Percentiles rank a stretch among this genome's conserved stretches.
Evolutionary conservation across 2,113 vertebrate species (phyloP).

Genomic region (Dipodomys merriami): DNA sequence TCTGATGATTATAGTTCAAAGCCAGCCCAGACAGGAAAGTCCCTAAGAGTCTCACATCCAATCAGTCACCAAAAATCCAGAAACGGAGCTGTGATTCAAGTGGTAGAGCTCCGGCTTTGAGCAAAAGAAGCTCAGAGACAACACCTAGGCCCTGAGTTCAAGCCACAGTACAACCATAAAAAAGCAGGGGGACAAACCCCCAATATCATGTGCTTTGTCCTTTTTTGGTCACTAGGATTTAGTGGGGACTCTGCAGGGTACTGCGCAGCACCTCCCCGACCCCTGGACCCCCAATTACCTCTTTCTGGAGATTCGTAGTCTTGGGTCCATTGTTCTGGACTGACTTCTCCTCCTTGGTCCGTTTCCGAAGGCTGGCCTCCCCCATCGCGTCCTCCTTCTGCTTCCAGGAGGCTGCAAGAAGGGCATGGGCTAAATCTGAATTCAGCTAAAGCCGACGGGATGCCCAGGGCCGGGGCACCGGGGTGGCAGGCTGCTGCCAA

Average conservation of each 20-base stretch:
- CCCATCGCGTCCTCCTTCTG: conserved; percentile 76
- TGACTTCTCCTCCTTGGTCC: conserved; percentile 78
- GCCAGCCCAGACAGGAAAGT: no score
- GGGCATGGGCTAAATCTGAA: neutral
- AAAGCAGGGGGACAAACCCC: no score
- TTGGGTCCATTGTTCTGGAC: conserved; percentile 66
- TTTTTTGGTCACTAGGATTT: no score
- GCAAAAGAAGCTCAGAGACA: no score
- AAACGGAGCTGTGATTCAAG: no score
- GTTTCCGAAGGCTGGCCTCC: conserved; percentile 72
- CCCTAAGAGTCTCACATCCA: no score
- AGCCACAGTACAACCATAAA: no score
- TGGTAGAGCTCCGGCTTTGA: no score
- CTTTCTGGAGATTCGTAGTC: conserved; percentile 83
- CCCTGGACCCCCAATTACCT: conserved; percentile 75
- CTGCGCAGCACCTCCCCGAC: accelerated
- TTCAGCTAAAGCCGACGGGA: neutral
- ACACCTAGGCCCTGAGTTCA: no score
- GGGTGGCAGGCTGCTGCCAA: neutral
- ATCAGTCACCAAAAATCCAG: no score
- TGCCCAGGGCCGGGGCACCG: accelerated
- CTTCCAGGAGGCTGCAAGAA: conserved; percentile 47
- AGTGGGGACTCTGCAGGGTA: accelerated
- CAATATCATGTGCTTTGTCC: no score
- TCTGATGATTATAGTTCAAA: no score